A percentile compares a stretch with the other conserved stretches of the same genome.
phyloP scores from a whole-genome alignment of 2,888 invertebrate species.

The Diachrysia chrysitis region DNA sequence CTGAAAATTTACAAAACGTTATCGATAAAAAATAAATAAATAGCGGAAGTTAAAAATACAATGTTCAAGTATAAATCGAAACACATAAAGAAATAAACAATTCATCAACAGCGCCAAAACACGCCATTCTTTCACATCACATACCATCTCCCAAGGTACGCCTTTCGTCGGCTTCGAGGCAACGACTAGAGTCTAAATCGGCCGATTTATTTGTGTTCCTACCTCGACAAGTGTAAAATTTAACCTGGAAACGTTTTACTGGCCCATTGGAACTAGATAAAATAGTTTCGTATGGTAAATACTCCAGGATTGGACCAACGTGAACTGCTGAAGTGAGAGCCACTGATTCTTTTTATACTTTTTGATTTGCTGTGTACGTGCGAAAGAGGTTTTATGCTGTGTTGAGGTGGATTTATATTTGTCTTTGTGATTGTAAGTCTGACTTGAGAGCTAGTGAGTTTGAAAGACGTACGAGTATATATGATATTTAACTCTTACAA shows the following conservation, averaged over 20 bases:
- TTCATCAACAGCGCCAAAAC: no score
- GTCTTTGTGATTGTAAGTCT: neutral
- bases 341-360: slow-evolving; percentile 16
- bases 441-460: neutral
- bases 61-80: no score
- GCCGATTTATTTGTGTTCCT: slow-evolving; percentile 76
- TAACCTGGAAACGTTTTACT: slow-evolving; percentile 74
- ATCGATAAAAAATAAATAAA: no score
- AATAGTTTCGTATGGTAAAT: slow-evolving; percentile 67
- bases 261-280: slow-evolving; percentile 70
- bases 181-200: slow-evolving; percentile 70
- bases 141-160: slow-evolving; percentile 49
- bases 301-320: slow-evolving; percentile 33
- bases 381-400: slow-evolving; percentile 9
- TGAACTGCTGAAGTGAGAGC: slow-evolving; percentile 19
- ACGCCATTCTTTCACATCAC: slow-evolving; percentile 25
- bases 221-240: slow-evolving; percentile 74
- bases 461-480: no score
- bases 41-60: no score
- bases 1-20: no score
- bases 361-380: slow-evolving; percentile 30
- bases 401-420: slow-evolving; percentile 10
- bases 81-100: no score
- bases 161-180: slow-evolving; percentile 58
- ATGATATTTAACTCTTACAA: no score